phyloP scores from a whole-genome alignment of 2,888 invertebrate genomes.

The Cosmia pyralina region DNA sequence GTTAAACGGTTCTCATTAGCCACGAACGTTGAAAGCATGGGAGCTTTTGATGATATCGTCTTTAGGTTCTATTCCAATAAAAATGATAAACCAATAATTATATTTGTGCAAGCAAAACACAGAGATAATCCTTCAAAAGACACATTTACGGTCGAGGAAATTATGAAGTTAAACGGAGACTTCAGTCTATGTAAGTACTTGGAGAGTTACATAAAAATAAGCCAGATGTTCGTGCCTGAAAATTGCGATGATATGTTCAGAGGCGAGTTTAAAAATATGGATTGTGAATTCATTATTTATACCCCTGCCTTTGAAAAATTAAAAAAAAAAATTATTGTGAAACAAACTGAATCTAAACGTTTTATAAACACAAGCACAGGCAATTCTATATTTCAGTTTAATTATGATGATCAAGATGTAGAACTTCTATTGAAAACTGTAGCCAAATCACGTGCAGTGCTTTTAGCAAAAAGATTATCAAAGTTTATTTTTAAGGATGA shows the following conservation, averaged over 20 bases:
- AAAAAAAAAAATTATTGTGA: conserved; percentile 23
- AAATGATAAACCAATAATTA: conserved; percentile 36
- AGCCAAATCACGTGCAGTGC: conserved; percentile 43
- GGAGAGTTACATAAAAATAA: conserved; percentile 55
- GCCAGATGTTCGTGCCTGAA: conserved; percentile 36
- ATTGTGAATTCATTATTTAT: conserved; percentile 58
- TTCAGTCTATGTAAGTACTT: conserved; percentile 57
- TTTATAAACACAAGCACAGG: conserved; percentile 43
- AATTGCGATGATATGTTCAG: conserved; percentile 49
- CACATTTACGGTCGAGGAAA: conserved; percentile 49
- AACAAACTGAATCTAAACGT: conserved; percentile 10
- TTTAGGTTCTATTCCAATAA: conserved; percentile 55
- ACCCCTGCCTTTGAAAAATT: conserved; percentile 51
- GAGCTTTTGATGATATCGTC: conserved; percentile 65
- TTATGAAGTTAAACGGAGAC: conserved; percentile 46
- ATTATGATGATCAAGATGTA: conserved; percentile 49
- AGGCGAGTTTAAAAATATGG: conserved; percentile 35
- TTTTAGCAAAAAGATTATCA: conserved; percentile 47
- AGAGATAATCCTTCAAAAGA: conserved; percentile 50
- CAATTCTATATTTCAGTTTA: conserved; percentile 43
- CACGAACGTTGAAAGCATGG: conserved; percentile 56
- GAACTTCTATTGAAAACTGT: conserved; percentile 37
- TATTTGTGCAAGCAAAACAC: conserved; percentile 66
- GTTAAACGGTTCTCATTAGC: conserved; percentile 47
- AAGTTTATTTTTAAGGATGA: conserved; percentile 51